Base-by-base conservation (phyloP, 2,888 invertebrate species). In the Agrilus mali region DNA sequence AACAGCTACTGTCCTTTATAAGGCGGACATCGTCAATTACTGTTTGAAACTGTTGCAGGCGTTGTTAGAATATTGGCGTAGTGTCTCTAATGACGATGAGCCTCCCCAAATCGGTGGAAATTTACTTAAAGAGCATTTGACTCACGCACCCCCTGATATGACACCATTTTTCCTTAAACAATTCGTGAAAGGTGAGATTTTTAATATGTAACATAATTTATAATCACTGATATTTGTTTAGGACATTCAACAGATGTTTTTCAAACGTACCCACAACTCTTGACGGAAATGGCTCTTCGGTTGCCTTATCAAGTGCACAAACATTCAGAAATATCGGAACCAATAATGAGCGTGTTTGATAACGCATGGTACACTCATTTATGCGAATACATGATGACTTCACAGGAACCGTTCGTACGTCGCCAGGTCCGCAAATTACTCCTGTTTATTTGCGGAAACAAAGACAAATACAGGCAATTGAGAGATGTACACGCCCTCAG, bases 361-460 rank as follows among this genome's bases (percentile, higher is more conserved):
- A 67, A 75, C 48, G 73, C 78, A 8, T 88, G 88, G 88, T 81
- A 82, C 53, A 81, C 81, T 34, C 77, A 84, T 42, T 74, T 94
- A 4, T 93, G 93, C 67, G 92, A 93, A 60, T 93, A 92, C 60
- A 89, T 93, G 87, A 93, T 95, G 88, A 84, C 87, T 40, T 84
- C 85, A 52, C 87, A 89, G 61, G 88, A 92, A n/a, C 89, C 94
- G 7, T 80, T 80, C 56, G 80, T 78, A 46, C 75, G 94, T 53
- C 78, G 94, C 49, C 94, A 95, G 75, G 87, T 88, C 1, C 79
- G 96, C 42, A 96, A 96, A 67, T 70, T 97, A 14, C 66, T 97
- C 14, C 73, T 96, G 52, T 85, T 92, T 55, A 82, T 96, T 52
- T 94, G 95, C 63, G 95, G 94, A 16, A 92, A 87, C 43, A 93